Percentiles rank a stretch among this genome's conserved stretches.
Evolutionary conservation across 2,113 vertebrate genomes (phyloP).

Genomic region (Thinocorus orbignyianus): DNA sequence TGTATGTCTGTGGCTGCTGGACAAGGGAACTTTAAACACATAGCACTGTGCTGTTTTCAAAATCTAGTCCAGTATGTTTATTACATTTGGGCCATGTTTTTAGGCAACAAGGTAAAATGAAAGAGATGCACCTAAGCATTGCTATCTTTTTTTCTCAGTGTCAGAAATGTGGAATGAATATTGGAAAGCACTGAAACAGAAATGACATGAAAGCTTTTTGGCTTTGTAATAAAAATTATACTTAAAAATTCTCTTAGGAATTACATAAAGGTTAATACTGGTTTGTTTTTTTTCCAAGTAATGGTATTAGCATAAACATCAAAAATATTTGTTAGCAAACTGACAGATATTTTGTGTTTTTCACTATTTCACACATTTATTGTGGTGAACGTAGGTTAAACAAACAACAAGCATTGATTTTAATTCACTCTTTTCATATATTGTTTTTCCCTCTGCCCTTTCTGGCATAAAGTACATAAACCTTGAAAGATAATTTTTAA

Average conservation of each 20-base stretch:
- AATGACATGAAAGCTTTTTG: not conserved
- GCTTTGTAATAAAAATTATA: not conserved
- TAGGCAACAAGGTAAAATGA: not conserved
- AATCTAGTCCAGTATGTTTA: not conserved
- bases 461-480: slow-evolving; percentile 45
- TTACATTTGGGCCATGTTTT: not conserved
- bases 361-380: not conserved
- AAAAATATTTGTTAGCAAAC: not conserved
- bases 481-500: slow-evolving; percentile 78
- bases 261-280: not conserved
- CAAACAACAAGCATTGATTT: not conserved
- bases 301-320: not conserved
- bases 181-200: not conserved
- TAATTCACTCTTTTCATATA: not conserved
- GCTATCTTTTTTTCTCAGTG: not conserved
- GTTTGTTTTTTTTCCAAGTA: not conserved
- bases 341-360: not conserved
- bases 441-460: not conserved
- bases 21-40: not conserved
- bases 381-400: not conserved
- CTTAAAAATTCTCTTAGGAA: not conserved
- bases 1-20: not conserved
- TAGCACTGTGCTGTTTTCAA: not conserved
- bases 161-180: not conserved
- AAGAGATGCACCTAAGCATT: not conserved